Evolutionary conservation across 2,888 invertebrate genomes (phyloP), one percentile per base, ranked within the genome.

Genomic region (Hecatera dysodea): DNA sequence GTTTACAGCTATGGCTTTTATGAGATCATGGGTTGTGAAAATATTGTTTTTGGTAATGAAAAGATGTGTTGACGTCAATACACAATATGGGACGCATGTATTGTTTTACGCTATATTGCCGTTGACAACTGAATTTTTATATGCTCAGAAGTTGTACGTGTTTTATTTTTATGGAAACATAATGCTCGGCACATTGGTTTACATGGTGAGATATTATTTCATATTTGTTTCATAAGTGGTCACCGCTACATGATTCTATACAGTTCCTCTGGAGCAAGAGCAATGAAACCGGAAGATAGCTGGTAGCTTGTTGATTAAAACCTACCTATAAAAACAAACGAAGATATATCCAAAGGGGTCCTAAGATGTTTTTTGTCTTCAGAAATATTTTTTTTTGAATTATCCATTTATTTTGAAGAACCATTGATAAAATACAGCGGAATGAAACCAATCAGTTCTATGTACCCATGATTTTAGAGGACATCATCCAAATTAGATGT

Each of bases 61-160:
- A 11, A 78, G 75, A 5, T 94, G 93, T 75, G 85, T 93, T 1
- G 44, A 86, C 17, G 29, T 91, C 3, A 84, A 89, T 15, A 46
- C 67, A 11, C 52, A 83, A 4, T 71, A 87, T 3, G 75, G 76
- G 0, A 80, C 88, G 2, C 93, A 94, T 69, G 90, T 91, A 55
- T 79, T 93, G n/a, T 65, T 91, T 6, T 94, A 90, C 73, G 90
- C 89, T 4, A 70, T 94, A 19, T 44, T 94, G 65, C 94, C 94
- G 2, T 68, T 93, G 12, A 86, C 90, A 29, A 88, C 93, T 3
- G 92, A 93, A 62, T 93, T 94, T 77, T 78, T 93, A 56, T 68
- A 87, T 11, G 89, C 87, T 1, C 89, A 92, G 36, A 92, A 90
- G 76, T 70, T 93, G 17, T 93, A 90, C 67, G 76, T 89, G 4